phyloP scores from a whole-genome alignment of 1,140 invertebrate species.

The Drosophila subobscura region DNA sequence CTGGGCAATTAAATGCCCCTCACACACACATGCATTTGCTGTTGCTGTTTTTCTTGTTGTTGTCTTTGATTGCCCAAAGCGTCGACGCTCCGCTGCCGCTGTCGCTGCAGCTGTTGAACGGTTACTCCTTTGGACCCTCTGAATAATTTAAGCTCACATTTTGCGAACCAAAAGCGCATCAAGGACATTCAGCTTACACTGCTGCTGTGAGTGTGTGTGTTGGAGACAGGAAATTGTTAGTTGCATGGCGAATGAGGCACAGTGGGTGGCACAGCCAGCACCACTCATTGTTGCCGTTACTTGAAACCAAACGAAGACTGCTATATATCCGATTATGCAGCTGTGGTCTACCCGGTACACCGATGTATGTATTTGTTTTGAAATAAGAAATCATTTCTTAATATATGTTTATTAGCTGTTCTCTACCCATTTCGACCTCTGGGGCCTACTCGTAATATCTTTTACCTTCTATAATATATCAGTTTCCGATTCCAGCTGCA shows the following conservation, averaged over 20 bases:
- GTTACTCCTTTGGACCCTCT: conserved; percentile 43
- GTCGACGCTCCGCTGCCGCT: conserved; percentile 21
- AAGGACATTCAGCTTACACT: conserved; percentile 41
- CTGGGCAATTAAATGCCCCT: conserved; percentile 71
- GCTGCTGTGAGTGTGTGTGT: conserved; percentile 29
- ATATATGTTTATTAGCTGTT: too few species aligned
- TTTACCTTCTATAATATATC: too few species aligned
- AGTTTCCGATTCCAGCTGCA: too few species aligned
- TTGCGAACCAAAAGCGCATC: conserved; percentile 65
- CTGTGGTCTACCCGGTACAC: too few species aligned
- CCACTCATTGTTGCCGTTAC: conserved; percentile 1
- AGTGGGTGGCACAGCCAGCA: conserved; percentile 13
- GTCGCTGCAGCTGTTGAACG: conserved; percentile 29
- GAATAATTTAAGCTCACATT: conserved; percentile 73
- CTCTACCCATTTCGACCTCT: too few species aligned
- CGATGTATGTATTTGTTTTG: too few species aligned
- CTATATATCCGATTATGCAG: neutral
- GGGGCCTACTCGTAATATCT: too few species aligned
- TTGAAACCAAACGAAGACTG: neutral
- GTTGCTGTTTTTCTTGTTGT: conserved; percentile 19
- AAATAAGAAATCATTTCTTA: too few species aligned
- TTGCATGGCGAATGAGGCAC: conserved; percentile 35
- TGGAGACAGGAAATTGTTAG: conserved; percentile 53
- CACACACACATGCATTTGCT: conserved; percentile 31
- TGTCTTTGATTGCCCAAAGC: conserved; percentile 63